Percentiles rank a stretch among this genome's conserved stretches.
These are phyloP conservation scores for Passer domesticus DNA, from an alignment of 2,113 vertebrate genomes.

Conservation along the genomic window DNA sequence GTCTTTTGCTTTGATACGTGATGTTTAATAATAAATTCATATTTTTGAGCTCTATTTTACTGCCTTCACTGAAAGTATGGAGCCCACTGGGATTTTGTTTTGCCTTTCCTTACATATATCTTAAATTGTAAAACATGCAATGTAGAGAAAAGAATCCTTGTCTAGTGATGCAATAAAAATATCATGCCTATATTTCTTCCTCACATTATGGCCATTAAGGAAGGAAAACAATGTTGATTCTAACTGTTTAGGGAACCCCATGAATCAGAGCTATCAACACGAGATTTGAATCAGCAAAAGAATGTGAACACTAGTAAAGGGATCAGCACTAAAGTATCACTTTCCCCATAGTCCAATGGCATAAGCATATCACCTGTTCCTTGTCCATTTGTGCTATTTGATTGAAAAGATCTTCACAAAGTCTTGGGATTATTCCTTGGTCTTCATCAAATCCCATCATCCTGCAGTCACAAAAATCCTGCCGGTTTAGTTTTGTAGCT, in stretches of 20 bases:
- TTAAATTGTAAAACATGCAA: not conserved
- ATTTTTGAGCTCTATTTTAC: not conserved
- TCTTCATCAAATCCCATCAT: conserved; percentile 97
- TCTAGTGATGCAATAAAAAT: not conserved
- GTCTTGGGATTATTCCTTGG: conserved; percentile 88
- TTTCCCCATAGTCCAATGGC: not conserved
- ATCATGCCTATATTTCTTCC: not conserved
- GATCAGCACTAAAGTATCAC: not conserved
- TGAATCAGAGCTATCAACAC: not conserved
- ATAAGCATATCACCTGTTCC: conserved; percentile 73
- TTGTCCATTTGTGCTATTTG: conserved; percentile 74
- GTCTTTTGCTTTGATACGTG: not conserved
- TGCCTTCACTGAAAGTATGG: not conserved
- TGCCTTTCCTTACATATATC: not conserved
- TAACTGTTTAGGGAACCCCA: not conserved
- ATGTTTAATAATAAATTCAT: not conserved
- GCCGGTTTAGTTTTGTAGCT: not conserved
- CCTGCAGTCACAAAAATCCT: conserved; percentile 60
- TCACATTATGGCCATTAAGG: not conserved
- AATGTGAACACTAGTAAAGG: not conserved
- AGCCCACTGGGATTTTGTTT: not conserved
- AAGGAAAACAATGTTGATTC: not conserved
- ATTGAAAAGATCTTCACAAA: conserved; percentile 89
- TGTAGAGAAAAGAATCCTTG: not conserved
- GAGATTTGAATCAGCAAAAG: not conserved